These are phyloP conservation scores for Metalampra italica DNA, from an alignment of 2,888 invertebrate species.

Conservation along the genomic window DNA sequence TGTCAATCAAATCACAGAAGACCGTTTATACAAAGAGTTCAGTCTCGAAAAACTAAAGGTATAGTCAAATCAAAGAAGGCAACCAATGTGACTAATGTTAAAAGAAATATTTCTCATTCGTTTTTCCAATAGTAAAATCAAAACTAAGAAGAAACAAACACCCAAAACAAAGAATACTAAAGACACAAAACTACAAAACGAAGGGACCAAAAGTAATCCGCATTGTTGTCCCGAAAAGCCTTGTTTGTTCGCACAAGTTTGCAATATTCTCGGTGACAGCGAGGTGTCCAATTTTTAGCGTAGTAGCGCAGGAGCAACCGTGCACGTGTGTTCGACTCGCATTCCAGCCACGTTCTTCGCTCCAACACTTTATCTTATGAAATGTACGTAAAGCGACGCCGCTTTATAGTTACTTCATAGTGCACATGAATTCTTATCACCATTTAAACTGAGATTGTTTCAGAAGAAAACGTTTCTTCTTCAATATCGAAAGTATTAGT, in stretches of 20 bases:
- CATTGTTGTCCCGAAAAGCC: background rate
- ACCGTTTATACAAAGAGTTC: no score
- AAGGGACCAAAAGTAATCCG: no score
- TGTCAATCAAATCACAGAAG: no score
- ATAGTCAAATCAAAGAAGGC: no score
- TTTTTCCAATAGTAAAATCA: no score
- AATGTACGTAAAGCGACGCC: slow-evolving; percentile 24
- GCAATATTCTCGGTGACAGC: background rate
- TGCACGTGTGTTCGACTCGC: slow-evolving; percentile 4
- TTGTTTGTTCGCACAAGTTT: background rate
- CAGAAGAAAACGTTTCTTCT: background rate
- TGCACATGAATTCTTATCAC: background rate
- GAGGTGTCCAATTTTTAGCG: background rate
- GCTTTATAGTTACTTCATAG: background rate
- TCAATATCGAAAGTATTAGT: background rate
- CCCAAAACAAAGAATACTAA: no score
- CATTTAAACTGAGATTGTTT: background rate
- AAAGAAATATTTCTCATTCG: no score
- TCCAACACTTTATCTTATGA: slow-evolving; percentile 37
- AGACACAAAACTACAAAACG: no score
- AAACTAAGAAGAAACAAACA: no score
- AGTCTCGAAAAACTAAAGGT: no score
- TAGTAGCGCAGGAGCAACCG: background rate
- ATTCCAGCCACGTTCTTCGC: slow-evolving; percentile 32
- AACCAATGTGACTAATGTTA: no score